These are phyloP conservation scores for Dysidea cf. avara DNA, from an alignment of 37 sponge, comb jelly and placozoan species.

Conservation along the genomic window DNA sequence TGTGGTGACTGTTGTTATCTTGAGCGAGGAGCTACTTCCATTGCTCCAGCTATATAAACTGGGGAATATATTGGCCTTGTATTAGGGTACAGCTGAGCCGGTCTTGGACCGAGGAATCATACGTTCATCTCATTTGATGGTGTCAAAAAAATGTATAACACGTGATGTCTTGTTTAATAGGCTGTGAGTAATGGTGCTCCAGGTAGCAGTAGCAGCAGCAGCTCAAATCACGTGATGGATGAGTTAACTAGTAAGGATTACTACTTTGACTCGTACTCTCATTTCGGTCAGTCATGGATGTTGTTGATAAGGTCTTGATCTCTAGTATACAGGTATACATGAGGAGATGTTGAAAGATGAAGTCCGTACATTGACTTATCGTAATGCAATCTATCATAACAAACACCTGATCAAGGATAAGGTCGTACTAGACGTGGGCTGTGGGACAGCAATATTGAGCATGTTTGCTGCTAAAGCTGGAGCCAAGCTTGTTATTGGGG, in stretches of 20 bases:
- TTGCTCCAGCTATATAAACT: no score
- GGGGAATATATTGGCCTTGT: no score
- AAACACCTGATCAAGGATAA: slow-evolving; percentile 93
- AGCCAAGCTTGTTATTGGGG: slow-evolving; percentile 88
- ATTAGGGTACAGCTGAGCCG: no score
- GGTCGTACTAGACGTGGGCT: slow-evolving; percentile 94
- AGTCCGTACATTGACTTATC: slow-evolving; percentile 90
- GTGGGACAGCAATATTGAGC: slow-evolving; percentile 97
- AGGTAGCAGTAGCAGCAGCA: no score
- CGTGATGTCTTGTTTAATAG: no score
- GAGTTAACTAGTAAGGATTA: slow-evolving; percentile 90
- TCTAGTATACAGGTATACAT: slow-evolving; percentile 68
- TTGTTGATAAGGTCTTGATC: background rate
- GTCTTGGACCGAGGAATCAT: no score
- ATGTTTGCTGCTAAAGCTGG: slow-evolving; percentile 94
- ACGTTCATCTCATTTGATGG: no score
- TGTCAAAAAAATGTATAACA: no score
- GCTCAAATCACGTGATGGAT: background rate
- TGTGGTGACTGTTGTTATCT: no score
- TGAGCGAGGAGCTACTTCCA: no score
- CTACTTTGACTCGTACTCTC: slow-evolving; percentile 99
- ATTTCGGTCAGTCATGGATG: slow-evolving; percentile 73
- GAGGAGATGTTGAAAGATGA: slow-evolving; percentile 99
- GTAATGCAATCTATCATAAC: slow-evolving; percentile 93
- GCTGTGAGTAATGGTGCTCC: no score